phyloP scores from a whole-genome alignment of 2,113 vertebrate genomes.

The Engraulis encrasicolus region DNA sequence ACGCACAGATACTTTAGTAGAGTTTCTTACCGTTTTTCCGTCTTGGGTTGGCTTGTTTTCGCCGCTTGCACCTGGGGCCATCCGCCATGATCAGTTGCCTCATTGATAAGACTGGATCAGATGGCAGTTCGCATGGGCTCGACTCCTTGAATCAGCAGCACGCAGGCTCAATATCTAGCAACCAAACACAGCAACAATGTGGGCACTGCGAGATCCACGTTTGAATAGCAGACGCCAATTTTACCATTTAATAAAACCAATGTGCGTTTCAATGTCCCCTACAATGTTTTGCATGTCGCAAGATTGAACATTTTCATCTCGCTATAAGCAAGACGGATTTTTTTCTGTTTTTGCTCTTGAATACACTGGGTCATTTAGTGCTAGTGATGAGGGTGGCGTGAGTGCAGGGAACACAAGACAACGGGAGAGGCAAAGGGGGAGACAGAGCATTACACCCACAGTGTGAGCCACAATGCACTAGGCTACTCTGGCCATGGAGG shows the following conservation, averaged over 20 bases:
- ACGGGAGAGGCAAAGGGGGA: constrained; percentile 64
- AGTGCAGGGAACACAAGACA: constrained; percentile 48
- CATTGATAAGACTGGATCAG: constrained; percentile 98
- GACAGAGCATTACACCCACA: constrained; percentile 76
- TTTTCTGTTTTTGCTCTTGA: constrained; percentile 42
- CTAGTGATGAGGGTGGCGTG: constrained; percentile 52
- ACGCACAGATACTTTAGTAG: constrained; percentile 31
- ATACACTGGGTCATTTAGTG: constrained; percentile 36
- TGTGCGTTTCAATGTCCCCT: neutral
- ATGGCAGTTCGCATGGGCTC: constrained; percentile 97
- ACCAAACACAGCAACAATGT: constrained; percentile 87
- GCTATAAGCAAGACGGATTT: neutral
- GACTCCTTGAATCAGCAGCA: constrained; percentile 84
- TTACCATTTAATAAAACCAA: constrained; percentile 68
- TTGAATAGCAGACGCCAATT: constrained; percentile 81
- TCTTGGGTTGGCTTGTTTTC: constrained; percentile 98
- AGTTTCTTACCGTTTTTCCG: constrained; percentile 96
- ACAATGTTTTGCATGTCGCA: neutral
- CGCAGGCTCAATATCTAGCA: constrained; percentile 87
- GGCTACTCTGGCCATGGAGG: constrained; percentile 73
- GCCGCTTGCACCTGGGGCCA: constrained; percentile 98
- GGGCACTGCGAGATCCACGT: constrained; percentile 82
- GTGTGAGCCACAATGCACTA: constrained; percentile 79
- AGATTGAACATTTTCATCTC: neutral
- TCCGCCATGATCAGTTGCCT: constrained; percentile 99